Percentiles rank a stretch among this genome's conserved stretches.
phyloP scores from a whole-genome alignment of 2,888 invertebrate species.

The Andrena dorsata region DNA sequence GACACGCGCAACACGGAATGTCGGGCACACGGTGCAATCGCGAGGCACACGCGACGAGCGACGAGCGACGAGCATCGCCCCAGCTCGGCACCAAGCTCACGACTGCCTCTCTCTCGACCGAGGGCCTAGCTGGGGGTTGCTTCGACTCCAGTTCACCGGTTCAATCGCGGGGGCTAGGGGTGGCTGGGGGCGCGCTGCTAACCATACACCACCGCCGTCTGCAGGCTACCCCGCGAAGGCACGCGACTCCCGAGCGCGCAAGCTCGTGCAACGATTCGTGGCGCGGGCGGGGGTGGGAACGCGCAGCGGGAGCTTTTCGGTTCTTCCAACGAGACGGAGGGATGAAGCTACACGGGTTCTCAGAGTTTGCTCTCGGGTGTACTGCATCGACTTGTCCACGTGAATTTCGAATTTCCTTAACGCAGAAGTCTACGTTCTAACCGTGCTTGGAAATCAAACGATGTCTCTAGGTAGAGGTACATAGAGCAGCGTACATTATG shows the following conservation, averaged over 20 bases:
- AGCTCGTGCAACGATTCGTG: background rate
- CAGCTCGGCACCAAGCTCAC: conserved; percentile 78
- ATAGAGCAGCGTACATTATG: no score
- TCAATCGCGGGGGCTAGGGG: conserved; percentile 64
- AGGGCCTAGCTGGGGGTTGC: conserved; percentile 68
- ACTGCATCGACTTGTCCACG: background rate
- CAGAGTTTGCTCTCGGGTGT: background rate
- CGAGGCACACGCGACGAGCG: conserved; percentile 66
- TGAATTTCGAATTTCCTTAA: background rate
- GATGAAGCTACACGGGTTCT: background rate
- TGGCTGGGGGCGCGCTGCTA: conserved; percentile 40
- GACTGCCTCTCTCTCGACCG: conserved; percentile 72
- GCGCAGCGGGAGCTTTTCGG: conserved; percentile 1
- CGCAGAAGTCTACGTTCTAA: no score
- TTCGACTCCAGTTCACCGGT: conserved; percentile 70
- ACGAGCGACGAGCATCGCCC: conserved; percentile 73
- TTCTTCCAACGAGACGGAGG: background rate
- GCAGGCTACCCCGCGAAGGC: background rate
- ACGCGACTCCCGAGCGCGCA: conserved; percentile 31
- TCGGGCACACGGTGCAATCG: conserved; percentile 65
- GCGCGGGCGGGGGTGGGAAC: background rate
- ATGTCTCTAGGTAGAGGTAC: no score
- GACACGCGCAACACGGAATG: conserved; percentile 51
- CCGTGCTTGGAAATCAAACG: no score
- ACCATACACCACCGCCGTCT: conserved; percentile 38